A percentile compares a stretch with the other conserved stretches of the same genome.
These are phyloP conservation scores for Mimachlamys varia DNA, from an alignment of 2,888 invertebrate species.

Conservation along the genomic window DNA sequence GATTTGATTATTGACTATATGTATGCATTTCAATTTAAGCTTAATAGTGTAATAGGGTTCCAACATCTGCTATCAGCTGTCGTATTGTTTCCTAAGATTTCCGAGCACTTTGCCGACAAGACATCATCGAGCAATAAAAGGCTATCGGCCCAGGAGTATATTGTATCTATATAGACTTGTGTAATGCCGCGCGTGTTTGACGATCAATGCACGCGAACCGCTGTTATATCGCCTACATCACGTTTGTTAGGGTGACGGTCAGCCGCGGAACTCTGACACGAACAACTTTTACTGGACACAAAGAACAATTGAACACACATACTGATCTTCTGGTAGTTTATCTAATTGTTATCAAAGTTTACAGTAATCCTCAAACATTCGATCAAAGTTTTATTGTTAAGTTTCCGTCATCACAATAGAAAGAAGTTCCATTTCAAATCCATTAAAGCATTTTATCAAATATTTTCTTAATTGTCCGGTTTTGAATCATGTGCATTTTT, in stretches of 20 bases:
- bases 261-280: not conserved
- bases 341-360: not conserved
- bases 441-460: no score
- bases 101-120: not conserved
- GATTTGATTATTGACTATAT: not conserved
- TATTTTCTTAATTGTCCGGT: no score
- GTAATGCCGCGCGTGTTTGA: not conserved
- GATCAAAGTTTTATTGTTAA: no score
- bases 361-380: not conserved
- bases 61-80: constrained; percentile 17
- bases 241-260: not conserved
- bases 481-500: no score
- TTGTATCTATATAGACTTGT: not conserved
- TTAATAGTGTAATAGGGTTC: constrained; percentile 15
- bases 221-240: not conserved
- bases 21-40: not conserved
- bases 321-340: not conserved
- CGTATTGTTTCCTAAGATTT: not conserved
- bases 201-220: not conserved
- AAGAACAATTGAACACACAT: not conserved
- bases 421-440: no score
- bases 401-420: no score
- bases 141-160: no score
- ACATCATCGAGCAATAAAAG: not conserved
- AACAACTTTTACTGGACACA: not conserved